Percentiles rank a stretch among this genome's conserved stretches.
phyloP scores from a whole-genome alignment of 1,140 invertebrate genomes.

The Hermatobates lingyangjiaoensis region DNA sequence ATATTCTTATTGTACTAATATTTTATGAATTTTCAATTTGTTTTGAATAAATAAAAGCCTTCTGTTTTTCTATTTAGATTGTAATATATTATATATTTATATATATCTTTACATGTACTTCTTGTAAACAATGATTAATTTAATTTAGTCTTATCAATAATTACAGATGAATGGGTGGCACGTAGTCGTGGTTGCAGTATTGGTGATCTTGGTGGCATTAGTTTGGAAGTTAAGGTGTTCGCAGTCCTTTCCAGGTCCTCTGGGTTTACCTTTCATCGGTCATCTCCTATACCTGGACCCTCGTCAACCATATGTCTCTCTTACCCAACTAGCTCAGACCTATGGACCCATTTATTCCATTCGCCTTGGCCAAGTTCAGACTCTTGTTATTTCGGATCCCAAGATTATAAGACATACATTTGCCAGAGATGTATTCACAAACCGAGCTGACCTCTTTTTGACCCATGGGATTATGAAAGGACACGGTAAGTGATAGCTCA shows the following conservation, averaged over 20 bases:
- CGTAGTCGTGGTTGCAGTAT: too few species aligned
- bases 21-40: too few species aligned
- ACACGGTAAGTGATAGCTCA: slow-evolving; percentile 52
- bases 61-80: too few species aligned
- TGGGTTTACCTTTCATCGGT: slow-evolving; percentile 53
- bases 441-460: slow-evolving; percentile 55
- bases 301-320: slow-evolving; percentile 41
- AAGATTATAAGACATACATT: slow-evolving; percentile 46
- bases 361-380: slow-evolving; percentile 46
- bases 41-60: too few species aligned
- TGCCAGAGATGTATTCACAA: slow-evolving; percentile 42
- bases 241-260: slow-evolving; percentile 63
- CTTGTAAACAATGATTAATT: too few species aligned
- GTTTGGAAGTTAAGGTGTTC: too few species aligned
- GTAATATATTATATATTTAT: too few species aligned
- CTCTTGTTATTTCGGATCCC: slow-evolving; percentile 53
- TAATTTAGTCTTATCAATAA: too few species aligned
- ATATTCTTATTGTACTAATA: too few species aligned
- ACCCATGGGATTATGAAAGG: slow-evolving; percentile 74
- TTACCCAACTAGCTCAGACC: slow-evolving; percentile 38
- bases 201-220: too few species aligned
- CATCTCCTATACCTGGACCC: slow-evolving; percentile 52
- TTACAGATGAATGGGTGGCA: too few species aligned
- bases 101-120: too few species aligned
- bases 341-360: slow-evolving; percentile 55